A percentile compares a stretch with the other conserved stretches of the same genome.
Conservation (phyloP, 2,113 vertebrate species). For the Eretmochelys imbricata region DNA sequence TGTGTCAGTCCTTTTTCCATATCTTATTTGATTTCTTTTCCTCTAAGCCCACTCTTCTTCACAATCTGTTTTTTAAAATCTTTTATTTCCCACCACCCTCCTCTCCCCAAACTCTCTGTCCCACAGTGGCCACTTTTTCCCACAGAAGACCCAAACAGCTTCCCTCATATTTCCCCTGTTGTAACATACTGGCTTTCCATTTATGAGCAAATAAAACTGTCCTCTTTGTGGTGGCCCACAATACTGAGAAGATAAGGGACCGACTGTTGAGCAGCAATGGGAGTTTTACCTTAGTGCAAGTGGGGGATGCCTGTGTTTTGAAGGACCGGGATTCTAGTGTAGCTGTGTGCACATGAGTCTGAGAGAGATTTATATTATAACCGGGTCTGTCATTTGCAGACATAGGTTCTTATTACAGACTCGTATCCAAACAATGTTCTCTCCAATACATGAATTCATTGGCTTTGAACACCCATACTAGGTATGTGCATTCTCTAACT, state of each 20-base stretch:
- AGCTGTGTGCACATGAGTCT: background rate
- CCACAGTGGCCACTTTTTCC: background rate
- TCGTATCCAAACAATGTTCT: background rate
- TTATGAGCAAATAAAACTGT: conserved; percentile 1
- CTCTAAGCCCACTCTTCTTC: background rate
- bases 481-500: background rate
- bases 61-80: background rate
- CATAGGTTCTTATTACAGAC: background rate
- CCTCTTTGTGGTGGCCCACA: background rate
- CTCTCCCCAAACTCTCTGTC: background rate
- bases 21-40: rapidly evolving
- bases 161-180: background rate
- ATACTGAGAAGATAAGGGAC: background rate
- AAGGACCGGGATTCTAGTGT: background rate
- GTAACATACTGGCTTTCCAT: background rate
- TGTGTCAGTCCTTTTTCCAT: background rate
- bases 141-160: background rate
- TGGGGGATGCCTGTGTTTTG: background rate
- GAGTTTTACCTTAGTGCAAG: background rate
- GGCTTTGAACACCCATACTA: background rate
- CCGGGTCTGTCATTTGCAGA: background rate
- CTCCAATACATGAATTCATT: background rate
- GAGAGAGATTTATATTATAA: background rate
- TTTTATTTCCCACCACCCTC: background rate
- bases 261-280: rapidly evolving